phyloP scores from a whole-genome alignment of 2,113 vertebrate genomes.

The Varanus komodoensis region DNA sequence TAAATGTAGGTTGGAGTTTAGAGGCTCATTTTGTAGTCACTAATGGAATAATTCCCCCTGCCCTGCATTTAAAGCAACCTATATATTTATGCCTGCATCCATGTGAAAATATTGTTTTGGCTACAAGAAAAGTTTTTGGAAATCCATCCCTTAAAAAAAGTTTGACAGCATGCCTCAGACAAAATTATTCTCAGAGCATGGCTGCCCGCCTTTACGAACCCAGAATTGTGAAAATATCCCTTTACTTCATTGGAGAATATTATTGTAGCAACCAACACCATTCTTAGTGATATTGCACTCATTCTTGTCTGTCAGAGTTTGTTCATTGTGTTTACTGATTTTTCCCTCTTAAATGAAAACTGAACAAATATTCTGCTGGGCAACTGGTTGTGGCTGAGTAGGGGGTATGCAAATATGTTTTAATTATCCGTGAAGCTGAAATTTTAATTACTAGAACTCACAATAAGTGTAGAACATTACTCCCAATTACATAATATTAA shows the following conservation, averaged over 20 bases:
- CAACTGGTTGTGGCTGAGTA: not conserved
- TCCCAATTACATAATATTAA: not conserved
- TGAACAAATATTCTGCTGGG: not conserved
- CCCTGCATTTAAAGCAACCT: not conserved
- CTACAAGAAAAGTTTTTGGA: not conserved
- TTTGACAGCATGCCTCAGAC: not conserved
- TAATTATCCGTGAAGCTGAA: conserved; percentile 20
- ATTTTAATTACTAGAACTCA: not conserved
- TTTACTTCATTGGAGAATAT: not conserved
- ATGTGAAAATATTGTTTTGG: not conserved
- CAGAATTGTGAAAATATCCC: not conserved
- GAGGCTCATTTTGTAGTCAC: conserved; percentile 19
- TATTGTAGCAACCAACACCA: not conserved
- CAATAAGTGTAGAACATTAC: not conserved
- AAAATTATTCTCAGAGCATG: not conserved
- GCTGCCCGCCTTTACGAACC: not conserved
- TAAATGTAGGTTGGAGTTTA: conserved; percentile 27
- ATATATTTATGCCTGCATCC: not conserved
- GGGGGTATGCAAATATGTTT: not conserved
- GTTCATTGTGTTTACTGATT: not conserved
- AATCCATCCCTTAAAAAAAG: not conserved
- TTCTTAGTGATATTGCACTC: not conserved
- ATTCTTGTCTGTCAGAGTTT: not conserved
- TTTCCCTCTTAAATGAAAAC: not conserved
- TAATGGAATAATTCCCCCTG: not conserved